phyloP scores from a whole-genome alignment of 2,888 invertebrate genomes.

The Volucella inflata region DNA sequence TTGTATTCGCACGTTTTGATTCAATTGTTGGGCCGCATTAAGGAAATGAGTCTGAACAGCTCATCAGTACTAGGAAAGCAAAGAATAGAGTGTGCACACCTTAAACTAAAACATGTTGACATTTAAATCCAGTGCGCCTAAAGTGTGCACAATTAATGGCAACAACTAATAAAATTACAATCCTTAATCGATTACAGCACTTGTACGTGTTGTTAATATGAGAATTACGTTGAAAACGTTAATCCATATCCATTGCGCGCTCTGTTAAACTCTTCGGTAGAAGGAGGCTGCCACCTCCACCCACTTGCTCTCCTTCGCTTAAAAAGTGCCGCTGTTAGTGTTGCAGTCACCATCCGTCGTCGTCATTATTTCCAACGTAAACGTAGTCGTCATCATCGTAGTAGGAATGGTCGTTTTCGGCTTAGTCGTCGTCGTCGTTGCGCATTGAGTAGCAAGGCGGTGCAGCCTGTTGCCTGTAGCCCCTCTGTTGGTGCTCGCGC shows the following conservation, averaged over 20 bases:
- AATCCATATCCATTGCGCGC: slow-evolving; percentile 69
- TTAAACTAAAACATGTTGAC: slow-evolving; percentile 50
- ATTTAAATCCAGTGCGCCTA: slow-evolving; percentile 55
- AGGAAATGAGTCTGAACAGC: slow-evolving; percentile 47
- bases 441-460: slow-evolving; percentile 44
- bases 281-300: slow-evolving; percentile 68
- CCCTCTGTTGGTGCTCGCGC: slow-evolving; percentile 45
- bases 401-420: neutral
- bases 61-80: slow-evolving; percentile 34
- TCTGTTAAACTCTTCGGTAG: slow-evolving; percentile 59
- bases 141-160: slow-evolving; percentile 75
- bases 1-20: slow-evolving; percentile 30
- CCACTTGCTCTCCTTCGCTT: slow-evolving; percentile 63
- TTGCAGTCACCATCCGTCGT: slow-evolving; percentile 16
- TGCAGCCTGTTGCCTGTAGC: slow-evolving; percentile 36
- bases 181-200: slow-evolving; percentile 75
- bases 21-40: slow-evolving; percentile 60
- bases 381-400: slow-evolving; percentile 2
- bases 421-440: neutral
- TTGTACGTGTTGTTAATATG: slow-evolving; percentile 75
- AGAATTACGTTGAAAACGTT: slow-evolving; percentile 72
- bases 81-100: slow-evolving; percentile 57
- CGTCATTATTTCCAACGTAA: slow-evolving; percentile 40
- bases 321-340: slow-evolving; percentile 54
- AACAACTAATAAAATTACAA: slow-evolving; percentile 74